Percentiles rank a stretch among this genome's conserved stretches.
Evolutionary conservation across 2,113 vertebrate species (phyloP).

Genomic region (Canis aureus): DNA sequence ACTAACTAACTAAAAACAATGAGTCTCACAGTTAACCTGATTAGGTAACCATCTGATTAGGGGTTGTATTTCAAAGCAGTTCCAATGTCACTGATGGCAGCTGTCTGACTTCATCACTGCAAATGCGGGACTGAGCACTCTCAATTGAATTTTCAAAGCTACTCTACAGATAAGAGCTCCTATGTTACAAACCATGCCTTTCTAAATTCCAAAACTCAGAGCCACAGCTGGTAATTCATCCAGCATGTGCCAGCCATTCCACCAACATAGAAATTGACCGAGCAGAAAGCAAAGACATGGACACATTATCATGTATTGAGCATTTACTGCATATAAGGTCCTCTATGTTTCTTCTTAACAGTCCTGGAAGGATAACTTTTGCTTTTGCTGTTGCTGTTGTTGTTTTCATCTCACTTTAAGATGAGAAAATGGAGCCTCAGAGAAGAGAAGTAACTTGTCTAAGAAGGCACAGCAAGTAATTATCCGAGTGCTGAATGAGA

Average conservation of each 20-base stretch:
- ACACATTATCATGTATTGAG: neutral
- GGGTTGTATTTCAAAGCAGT: neutral
- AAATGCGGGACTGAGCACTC: neutral
- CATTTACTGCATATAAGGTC: neutral
- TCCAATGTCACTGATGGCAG: neutral
- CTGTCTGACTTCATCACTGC: neutral
- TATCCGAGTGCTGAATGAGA: conserved; percentile 21
- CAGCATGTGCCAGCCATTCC: neutral
- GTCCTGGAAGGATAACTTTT: neutral
- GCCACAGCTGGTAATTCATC: neutral
- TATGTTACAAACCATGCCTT: neutral
- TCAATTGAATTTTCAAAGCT: neutral
- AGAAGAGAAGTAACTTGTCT: neutral
- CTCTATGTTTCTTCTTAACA: neutral
- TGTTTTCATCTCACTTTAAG: conserved; percentile 2
- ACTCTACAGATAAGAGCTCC: neutral
- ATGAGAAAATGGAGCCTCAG: conserved; percentile 24
- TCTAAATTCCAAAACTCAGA: neutral
- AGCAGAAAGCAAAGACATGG: neutral
- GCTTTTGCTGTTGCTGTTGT: neutral
- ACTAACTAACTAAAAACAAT: neutral
- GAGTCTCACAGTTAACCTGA: neutral
- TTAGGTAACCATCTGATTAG: neutral
- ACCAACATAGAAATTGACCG: neutral
- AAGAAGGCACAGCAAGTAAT: neutral